Evolutionary conservation across 2,888 invertebrate genomes (phyloP).

Genomic region (Drosophila rellima): DNA sequence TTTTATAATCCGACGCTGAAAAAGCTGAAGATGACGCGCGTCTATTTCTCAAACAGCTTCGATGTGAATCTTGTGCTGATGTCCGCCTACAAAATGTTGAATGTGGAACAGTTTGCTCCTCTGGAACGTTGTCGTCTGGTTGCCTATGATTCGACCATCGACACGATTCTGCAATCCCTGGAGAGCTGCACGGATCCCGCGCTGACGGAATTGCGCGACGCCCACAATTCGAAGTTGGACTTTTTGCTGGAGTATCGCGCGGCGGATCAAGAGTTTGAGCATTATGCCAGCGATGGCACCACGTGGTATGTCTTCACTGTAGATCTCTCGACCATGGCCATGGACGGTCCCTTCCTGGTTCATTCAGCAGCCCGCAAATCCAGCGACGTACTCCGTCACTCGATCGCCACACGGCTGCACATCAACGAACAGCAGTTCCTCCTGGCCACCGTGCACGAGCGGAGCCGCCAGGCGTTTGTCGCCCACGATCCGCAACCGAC

Average conservation of each 20-base stretch:
- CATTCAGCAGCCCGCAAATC: constrained; percentile 88
- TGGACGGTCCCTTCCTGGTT: constrained; percentile 88
- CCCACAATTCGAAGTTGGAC: constrained; percentile 85
- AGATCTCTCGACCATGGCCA: constrained; percentile 88
- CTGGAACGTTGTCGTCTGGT: constrained; percentile 91
- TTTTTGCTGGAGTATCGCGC: constrained; percentile 89
- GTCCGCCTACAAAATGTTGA: constrained; percentile 88
- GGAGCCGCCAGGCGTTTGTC: constrained; percentile 86
- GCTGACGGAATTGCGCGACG: constrained; percentile 67
- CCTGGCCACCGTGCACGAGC: constrained; percentile 72
- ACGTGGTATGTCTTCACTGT: constrained; percentile 88
- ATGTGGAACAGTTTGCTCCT: constrained; percentile 87
- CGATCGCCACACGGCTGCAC: constrained; percentile 86
- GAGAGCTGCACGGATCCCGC: constrained; percentile 86
- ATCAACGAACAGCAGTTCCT: constrained; percentile 78
- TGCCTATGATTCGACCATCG: constrained; percentile 88
- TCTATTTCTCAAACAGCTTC: constrained; percentile 88
- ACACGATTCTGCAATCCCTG: constrained; percentile 89
- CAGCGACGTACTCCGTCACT: constrained; percentile 87
- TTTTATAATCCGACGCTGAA: constrained; percentile 88
- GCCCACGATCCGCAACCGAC: constrained; percentile 83
- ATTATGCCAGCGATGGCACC: constrained; percentile 88
- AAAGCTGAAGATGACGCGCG: constrained; percentile 87
- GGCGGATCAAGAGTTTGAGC: constrained; percentile 88
- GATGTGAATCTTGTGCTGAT: constrained; percentile 88